A percentile compares a stretch with the other conserved stretches of the same genome.
Evolutionary conservation across 2,797 vertebrate genomes (phyloP).

Genomic region (Catharus ustulatus): DNA sequence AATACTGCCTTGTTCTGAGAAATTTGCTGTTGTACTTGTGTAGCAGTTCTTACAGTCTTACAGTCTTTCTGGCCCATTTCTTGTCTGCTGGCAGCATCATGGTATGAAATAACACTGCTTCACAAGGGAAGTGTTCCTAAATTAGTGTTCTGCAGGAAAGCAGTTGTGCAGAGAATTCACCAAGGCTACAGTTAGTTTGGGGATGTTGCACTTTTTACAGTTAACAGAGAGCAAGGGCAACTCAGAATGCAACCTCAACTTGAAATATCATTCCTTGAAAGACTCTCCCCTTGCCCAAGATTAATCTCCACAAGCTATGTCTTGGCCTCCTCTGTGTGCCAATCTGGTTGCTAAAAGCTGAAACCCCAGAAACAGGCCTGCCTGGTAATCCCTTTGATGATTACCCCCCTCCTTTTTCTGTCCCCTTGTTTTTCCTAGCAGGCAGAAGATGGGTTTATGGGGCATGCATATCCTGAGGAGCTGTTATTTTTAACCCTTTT

Average conservation of each 20-base stretch:
- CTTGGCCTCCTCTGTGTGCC: background rate
- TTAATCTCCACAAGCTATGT: background rate
- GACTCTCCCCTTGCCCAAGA: background rate
- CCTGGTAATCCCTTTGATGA: background rate
- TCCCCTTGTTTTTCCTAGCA: background rate
- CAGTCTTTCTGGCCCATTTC: background rate
- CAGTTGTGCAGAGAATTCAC: background rate
- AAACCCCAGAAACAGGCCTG: background rate
- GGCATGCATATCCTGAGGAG: background rate
- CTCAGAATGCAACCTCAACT: background rate
- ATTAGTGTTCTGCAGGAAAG: background rate
- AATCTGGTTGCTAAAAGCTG: background rate
- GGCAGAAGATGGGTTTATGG: background rate
- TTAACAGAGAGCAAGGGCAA: background rate
- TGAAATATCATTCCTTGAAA: background rate
- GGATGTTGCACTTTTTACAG: background rate
- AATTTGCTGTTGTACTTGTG: background rate
- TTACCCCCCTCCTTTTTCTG: fast-evolving
- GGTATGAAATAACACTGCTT: background rate
- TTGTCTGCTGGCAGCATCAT: background rate
- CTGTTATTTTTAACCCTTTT: conserved; percentile 40
- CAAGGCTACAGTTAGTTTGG: background rate
- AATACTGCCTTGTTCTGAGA: background rate
- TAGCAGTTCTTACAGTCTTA: background rate
- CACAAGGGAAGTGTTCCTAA: background rate